Percentiles rank a stretch among this genome's conserved stretches.
phyloP scores from a whole-genome alignment of 2,113 vertebrate species.

The Trichechus manatus region DNA sequence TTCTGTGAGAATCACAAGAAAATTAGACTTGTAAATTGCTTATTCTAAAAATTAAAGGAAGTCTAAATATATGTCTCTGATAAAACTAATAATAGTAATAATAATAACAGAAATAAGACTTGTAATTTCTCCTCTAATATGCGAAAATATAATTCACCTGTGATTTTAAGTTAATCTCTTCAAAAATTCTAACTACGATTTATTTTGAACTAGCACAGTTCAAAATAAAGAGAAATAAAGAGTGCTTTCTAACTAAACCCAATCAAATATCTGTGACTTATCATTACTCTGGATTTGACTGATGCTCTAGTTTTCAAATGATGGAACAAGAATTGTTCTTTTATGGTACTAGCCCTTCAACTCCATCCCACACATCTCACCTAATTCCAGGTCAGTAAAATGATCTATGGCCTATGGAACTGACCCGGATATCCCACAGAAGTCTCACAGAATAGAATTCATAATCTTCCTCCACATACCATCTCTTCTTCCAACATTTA shows the following conservation, averaged over 20 bases:
- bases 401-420: background rate
- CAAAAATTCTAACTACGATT: background rate
- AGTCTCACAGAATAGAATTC: background rate
- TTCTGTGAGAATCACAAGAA: background rate
- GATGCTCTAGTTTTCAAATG: background rate
- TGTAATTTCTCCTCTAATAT: background rate
- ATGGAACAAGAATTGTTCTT: background rate
- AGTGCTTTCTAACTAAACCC: background rate
- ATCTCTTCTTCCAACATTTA: background rate
- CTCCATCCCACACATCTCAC: background rate
- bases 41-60: conserved; percentile 24
- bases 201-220: background rate
- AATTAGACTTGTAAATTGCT: background rate
- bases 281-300: background rate
- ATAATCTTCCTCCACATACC: background rate
- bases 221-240: background rate
- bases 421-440: background rate
- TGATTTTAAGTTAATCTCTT: background rate
- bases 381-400: background rate
- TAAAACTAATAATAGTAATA: background rate
- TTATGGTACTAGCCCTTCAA: background rate
- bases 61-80: background rate
- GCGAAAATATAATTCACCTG: background rate
- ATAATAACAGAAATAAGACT: background rate
- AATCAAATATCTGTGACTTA: background rate